Evolutionary conservation across 2,113 vertebrate species (phyloP).

Genomic region (Passer domesticus): DNA sequence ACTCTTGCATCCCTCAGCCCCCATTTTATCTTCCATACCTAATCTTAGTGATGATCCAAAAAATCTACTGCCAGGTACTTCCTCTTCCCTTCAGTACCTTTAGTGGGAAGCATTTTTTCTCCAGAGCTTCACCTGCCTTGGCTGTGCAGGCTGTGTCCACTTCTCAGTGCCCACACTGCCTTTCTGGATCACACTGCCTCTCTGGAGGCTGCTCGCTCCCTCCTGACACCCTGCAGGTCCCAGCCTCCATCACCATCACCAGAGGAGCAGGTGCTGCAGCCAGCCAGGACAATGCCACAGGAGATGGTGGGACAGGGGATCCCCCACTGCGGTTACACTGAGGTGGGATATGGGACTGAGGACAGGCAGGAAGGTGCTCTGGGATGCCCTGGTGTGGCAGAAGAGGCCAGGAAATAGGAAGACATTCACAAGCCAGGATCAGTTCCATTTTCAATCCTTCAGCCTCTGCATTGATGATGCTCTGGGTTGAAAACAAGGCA

Average conservation of each 20-base stretch:
- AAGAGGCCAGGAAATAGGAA: background rate
- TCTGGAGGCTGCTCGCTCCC: background rate
- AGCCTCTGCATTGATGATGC: background rate
- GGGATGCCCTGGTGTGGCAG: background rate
- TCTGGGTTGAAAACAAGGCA: background rate
- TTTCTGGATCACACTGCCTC: background rate
- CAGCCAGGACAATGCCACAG: background rate
- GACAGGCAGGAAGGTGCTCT: background rate
- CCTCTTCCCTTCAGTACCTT: background rate
- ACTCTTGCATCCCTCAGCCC: background rate
- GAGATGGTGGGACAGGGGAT: background rate
- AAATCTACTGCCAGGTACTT: background rate
- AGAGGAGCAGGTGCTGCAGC: accelerated
- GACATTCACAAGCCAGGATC: background rate
- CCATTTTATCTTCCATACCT: background rate
- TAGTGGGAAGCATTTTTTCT: background rate
- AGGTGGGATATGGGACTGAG: background rate
- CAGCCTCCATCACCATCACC: accelerated
- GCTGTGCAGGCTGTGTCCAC: background rate
- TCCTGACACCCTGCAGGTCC: background rate
- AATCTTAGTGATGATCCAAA: background rate
- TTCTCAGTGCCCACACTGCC: background rate
- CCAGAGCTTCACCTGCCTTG: background rate
- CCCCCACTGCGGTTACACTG: accelerated
- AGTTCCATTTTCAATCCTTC: background rate